Evolutionary conservation across 2,888 invertebrate genomes (phyloP), one percentile per base, ranked within the genome.

Genomic region (Adineta ricciae): DNA sequence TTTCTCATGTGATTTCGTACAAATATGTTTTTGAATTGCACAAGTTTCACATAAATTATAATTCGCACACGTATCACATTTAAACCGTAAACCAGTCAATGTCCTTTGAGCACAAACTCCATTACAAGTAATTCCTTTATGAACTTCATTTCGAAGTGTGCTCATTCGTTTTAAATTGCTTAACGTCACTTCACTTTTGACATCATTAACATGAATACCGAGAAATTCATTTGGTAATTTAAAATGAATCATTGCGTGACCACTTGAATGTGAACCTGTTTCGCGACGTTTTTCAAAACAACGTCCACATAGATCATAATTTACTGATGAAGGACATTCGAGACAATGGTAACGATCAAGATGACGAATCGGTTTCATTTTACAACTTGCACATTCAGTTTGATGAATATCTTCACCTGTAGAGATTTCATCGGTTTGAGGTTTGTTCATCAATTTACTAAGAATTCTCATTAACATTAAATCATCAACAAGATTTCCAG

Each of bases 281-380:
- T 41, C 24, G 14, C n/a, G 24, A 41, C 78, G 78, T 78, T n/a
- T 38, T 41, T 78, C 78, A 78, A 78, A 78, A 41, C 78, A 78
- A 41, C n/a, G n/a, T 41, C 41, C 78, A 78, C 78, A 78, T 41
- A 78, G n/a, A 78, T 78, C 78, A 78, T 78, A 78, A 41, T 21
- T 27, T 32, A 41, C 5, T n/a, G 41, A 36, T 41, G 38, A 24
- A 41, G 41, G 19, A 78, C 78, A 78, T 41, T 78, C 64, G 27
- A 64, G 19, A 64, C 64, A 64, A 36, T 19, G 38, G 41, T 78
- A 78, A 41, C 78, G 78, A 41, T 78, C 78, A 21, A 64, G 16
- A n/a, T 64, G 32, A 64, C 32, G 32, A 16, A 64, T 64, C 3
- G 64, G 64, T 19, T 64, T 64, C 32, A 19, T 32, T n/a, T 14